A percentile compares a stretch with the other conserved stretches of the same genome.
Conservation (phyloP, 2,113 vertebrate genomes). For the Genyomyrus donnyi region DNA sequence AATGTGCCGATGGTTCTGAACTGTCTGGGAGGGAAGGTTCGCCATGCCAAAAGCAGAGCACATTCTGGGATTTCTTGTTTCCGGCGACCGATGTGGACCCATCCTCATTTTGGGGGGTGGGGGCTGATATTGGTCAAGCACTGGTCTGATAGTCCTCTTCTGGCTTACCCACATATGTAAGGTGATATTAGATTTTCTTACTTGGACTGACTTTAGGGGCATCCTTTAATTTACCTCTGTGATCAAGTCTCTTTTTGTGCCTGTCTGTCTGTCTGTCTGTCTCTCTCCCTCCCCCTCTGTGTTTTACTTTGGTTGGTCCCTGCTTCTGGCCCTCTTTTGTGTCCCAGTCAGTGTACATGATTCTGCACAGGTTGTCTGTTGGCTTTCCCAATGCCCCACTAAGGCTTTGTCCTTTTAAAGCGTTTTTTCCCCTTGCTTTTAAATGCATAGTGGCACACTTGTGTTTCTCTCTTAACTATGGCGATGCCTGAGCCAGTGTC, state of each 20-base stretch:
- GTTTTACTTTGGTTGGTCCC: neutral
- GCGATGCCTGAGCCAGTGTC: neutral
- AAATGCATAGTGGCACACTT: neutral
- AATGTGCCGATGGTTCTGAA: neutral
- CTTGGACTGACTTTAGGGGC: too few species aligned
- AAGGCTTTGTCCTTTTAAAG: neutral
- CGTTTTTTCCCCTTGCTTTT: neutral
- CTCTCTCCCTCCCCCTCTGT: neutral
- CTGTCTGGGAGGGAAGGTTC: neutral
- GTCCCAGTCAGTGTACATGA: neutral
- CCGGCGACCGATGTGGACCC: neutral
- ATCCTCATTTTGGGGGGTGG: neutral
- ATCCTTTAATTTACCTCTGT: too few species aligned
- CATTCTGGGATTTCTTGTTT: neutral
- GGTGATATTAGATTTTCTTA: too few species aligned
- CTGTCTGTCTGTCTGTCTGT: too few species aligned
- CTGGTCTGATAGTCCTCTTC: too few species aligned
- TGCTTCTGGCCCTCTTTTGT: neutral
- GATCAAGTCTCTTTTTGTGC: too few species aligned
- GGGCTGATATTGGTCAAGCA: too few species aligned
- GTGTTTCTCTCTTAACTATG: neutral
- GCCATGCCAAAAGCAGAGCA: neutral
- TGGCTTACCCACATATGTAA: too few species aligned
- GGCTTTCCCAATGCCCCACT: neutral
- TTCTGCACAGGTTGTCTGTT: neutral